Evolutionary conservation across 2,113 vertebrate species (phyloP).

Genomic region (Spheniscus mendiculus): DNA sequence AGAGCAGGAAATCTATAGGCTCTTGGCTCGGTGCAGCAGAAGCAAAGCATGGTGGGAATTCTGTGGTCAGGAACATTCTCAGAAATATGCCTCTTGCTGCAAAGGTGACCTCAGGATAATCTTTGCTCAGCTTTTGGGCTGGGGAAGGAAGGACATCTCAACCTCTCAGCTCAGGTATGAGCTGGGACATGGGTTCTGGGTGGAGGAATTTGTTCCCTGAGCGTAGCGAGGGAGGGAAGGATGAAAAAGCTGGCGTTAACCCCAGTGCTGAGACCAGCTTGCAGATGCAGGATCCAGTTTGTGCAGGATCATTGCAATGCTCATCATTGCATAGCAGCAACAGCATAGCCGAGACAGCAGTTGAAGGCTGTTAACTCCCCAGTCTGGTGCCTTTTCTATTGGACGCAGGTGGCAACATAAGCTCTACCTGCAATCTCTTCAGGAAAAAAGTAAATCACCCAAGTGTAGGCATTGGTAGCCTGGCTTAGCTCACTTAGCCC

Average conservation of each 20-base stretch:
- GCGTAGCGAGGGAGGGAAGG: neutral
- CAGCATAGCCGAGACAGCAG: rapidly evolving
- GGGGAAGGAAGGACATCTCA: neutral
- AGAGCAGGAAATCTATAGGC: slow-evolving; percentile 53
- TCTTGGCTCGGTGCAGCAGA: neutral
- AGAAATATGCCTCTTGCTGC: slow-evolving; percentile 11
- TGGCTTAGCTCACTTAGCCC: neutral
- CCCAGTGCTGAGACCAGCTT: neutral
- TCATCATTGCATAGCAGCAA: neutral
- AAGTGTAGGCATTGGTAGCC: neutral
- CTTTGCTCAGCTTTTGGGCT: neutral
- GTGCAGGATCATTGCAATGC: neutral
- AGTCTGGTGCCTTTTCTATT: neutral
- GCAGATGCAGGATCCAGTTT: neutral
- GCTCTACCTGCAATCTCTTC: neutral
- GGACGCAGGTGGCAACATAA: neutral
- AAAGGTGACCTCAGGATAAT: slow-evolving; percentile 17
- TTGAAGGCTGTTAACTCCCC: neutral
- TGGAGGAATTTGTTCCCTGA: neutral
- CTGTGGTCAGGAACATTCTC: slow-evolving; percentile 13
- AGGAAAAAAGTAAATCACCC: neutral
- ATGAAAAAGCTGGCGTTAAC: neutral
- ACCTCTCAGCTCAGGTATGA: neutral
- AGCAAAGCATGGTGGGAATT: neutral
- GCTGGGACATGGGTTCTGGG: neutral